phyloP scores from a whole-genome alignment of 2,888 invertebrate species.

The Drosophila stalkeri region DNA sequence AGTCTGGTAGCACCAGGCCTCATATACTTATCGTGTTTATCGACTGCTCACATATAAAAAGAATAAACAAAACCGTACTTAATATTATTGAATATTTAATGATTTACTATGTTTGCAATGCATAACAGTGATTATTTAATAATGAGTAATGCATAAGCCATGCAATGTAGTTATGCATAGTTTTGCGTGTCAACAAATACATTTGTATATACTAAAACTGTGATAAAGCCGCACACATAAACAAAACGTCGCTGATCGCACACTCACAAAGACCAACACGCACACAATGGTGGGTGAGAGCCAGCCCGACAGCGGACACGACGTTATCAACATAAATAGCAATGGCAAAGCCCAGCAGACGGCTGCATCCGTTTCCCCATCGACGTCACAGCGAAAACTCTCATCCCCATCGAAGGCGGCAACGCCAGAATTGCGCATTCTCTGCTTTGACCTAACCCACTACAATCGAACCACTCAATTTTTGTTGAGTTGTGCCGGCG shows the following conservation, averaged over 20 bases:
- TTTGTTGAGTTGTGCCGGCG: conserved; percentile 90
- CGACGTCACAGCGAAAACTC: conserved; percentile 41
- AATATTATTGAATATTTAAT: not conserved
- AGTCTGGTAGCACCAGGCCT: conserved; percentile 14
- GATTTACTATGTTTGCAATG: not conserved
- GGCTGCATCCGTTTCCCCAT: conserved; percentile 2
- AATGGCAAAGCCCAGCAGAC: conserved; percentile 27
- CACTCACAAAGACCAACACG: not conserved
- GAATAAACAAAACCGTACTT: conserved; percentile 39
- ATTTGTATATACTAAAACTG: conserved; percentile 20
- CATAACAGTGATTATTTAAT: conserved; percentile 27
- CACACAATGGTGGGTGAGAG: conserved; percentile 44
- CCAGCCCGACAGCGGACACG: conserved; percentile 37
- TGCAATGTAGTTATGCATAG: conserved; percentile 7
- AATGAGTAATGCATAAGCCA: not conserved
- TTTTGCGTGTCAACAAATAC: conserved; percentile 25
- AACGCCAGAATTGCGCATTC: conserved; percentile 87
- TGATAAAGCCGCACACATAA: conserved; percentile 34
- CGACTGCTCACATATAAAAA: conserved; percentile 16
- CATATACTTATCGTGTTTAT: conserved; percentile 10
- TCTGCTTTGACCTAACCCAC: conserved; percentile 90
- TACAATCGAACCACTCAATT: conserved; percentile 89
- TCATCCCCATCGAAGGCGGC: conserved; percentile 43
- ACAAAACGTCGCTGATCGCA: not conserved
- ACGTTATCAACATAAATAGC: conserved; percentile 66